Conservation (phyloP, 2,888 invertebrate species). For the Nomada lathburiana region DNA sequence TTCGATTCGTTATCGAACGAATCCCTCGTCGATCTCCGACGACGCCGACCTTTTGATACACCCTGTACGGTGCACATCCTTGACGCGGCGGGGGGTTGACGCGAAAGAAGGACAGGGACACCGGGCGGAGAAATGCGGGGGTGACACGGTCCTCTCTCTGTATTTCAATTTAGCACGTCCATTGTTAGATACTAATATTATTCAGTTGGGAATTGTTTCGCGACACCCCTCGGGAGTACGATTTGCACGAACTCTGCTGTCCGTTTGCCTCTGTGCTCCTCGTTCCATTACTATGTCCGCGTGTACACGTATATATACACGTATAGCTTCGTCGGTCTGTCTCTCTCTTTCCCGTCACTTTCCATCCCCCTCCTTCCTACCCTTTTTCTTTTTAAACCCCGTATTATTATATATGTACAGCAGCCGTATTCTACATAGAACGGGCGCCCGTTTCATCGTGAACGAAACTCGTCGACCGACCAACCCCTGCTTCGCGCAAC, state of each 20-base stretch:
- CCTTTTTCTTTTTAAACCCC: conserved; percentile 22
- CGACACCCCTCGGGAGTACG: conserved; percentile 72
- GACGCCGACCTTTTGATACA: neutral
- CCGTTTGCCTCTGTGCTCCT: conserved; percentile 39
- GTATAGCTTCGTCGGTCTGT: conserved; percentile 7
- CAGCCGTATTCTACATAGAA: no score
- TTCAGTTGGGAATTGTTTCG: conserved; percentile 83
- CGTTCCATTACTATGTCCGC: conserved; percentile 63
- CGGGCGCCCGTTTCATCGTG: conserved; percentile 14
- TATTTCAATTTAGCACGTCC: conserved; percentile 82
- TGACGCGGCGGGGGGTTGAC: neutral
- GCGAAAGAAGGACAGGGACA: neutral
- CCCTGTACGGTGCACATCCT: conserved; percentile 9
- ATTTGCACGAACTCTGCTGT: conserved; percentile 48
- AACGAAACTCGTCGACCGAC: conserved; percentile 20
- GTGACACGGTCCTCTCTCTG: conserved; percentile 74
- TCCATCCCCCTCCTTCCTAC: conserved; percentile 16
- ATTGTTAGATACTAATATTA: conserved; percentile 83
- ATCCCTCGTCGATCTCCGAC: no score
- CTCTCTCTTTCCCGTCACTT: neutral
- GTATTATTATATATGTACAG: no score
- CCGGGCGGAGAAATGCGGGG: conserved; percentile 43
- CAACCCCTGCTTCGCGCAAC: conserved; percentile 37
- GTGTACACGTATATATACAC: neutral
- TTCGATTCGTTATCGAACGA: no score